Evolutionary conservation across 2,113 vertebrate species (phyloP).

Genomic region (Gymnogyps californianus): DNA sequence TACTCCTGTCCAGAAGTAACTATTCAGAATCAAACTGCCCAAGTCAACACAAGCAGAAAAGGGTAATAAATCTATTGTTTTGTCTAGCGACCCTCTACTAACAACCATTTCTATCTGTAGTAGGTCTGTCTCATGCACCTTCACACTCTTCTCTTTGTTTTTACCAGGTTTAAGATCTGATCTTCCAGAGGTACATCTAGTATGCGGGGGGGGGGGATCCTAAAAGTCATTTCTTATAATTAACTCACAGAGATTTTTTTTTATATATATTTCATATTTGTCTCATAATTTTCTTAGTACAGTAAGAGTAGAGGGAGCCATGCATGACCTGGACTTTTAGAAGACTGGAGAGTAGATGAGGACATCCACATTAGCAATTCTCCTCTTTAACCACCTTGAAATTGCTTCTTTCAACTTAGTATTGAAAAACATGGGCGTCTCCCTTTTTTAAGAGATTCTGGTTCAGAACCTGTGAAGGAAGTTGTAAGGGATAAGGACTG

Average conservation of each 20-base stretch:
- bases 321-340: background rate
- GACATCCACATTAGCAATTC: background rate
- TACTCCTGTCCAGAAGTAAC: background rate
- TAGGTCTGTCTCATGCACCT: background rate
- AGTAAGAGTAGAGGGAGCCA: background rate
- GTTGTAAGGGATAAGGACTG: background rate
- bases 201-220: fast-evolving
- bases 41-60: background rate
- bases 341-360: background rate
- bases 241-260: background rate
- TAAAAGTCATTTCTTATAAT: background rate
- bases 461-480: background rate
- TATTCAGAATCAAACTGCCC: background rate
- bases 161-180: background rate
- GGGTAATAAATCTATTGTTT: background rate
- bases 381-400: background rate
- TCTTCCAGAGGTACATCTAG: background rate
- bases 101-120: background rate
- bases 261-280: background rate
- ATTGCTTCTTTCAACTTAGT: background rate
- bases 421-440: background rate
- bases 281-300: background rate
- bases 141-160: background rate
- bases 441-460: background rate
- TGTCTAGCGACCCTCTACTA: background rate